phyloP scores from a whole-genome alignment of 2,888 invertebrate genomes.

The Atrina japonica region DNA sequence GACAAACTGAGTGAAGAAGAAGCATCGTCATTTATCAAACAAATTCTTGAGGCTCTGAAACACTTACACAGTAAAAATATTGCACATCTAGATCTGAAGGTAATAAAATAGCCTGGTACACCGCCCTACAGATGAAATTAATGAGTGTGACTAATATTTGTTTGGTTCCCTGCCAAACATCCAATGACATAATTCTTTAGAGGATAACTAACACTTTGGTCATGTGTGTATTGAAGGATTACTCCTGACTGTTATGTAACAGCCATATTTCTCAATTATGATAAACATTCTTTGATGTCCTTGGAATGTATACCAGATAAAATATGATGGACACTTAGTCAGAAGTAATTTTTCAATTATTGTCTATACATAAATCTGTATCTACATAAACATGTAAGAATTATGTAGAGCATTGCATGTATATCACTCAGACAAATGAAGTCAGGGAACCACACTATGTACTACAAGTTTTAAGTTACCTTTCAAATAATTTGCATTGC shows the following conservation, averaged over 20 bases:
- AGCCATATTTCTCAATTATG: neutral
- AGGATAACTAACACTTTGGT: neutral
- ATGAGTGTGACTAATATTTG: neutral
- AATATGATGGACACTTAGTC: too few relatives aligned
- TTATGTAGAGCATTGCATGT: too few relatives aligned
- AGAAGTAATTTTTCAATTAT: too few relatives aligned
- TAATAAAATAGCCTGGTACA: slow-evolving; percentile 46
- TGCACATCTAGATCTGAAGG: slow-evolving; percentile 86
- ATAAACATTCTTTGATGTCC: neutral
- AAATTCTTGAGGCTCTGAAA: slow-evolving; percentile 85
- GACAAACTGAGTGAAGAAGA: slow-evolving; percentile 84
- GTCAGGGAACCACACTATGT: too few relatives aligned
- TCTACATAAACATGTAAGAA: too few relatives aligned
- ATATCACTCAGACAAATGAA: too few relatives aligned
- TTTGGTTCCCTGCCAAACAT: neutral
- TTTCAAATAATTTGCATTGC: too few relatives aligned
- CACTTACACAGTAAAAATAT: slow-evolving; percentile 85
- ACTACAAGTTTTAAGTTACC: too few relatives aligned
- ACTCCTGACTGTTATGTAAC: neutral
- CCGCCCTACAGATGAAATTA: slow-evolving; percentile 21
- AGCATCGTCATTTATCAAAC: slow-evolving; percentile 84
- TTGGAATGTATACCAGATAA: too few relatives aligned
- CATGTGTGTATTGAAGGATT: neutral
- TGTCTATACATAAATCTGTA: too few relatives aligned
- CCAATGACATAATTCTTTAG: neutral